These are phyloP conservation scores for Pipistrellus kuhlii DNA, from an alignment of 2,797 vertebrate genomes.

Conservation along the genomic window DNA sequence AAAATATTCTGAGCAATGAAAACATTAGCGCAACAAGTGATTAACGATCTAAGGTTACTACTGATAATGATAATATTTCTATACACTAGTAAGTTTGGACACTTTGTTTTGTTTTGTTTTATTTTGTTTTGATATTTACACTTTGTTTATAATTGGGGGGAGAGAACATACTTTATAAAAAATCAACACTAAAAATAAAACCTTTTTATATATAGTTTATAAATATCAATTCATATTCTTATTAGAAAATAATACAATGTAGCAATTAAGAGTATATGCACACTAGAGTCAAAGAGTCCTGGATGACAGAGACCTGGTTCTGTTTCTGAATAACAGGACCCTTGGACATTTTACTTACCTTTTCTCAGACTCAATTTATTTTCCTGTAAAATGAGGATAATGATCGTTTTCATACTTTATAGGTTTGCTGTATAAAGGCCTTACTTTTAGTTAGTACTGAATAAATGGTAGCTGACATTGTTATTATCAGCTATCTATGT, in stretches of 20 bases:
- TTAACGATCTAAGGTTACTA: neutral
- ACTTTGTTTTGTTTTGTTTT: neutral
- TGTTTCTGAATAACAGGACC: neutral
- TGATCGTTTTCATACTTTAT: neutral
- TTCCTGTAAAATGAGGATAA: neutral
- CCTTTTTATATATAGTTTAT: neutral
- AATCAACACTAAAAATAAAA: constrained; percentile 1
- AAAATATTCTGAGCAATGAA: constrained; percentile 5
- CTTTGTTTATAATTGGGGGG: neutral
- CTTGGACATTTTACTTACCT: neutral
- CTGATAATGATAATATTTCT: neutral
- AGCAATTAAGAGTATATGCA: neutral
- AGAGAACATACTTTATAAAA: neutral
- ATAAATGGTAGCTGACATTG: constrained; percentile 28
- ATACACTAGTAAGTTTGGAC: neutral
- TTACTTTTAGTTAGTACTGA: constrained; percentile 35
- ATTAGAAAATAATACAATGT: neutral
- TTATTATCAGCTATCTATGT: neutral
- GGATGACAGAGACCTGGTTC: neutral
- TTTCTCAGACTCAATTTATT: neutral
- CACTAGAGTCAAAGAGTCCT: neutral
- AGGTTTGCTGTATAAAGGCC: neutral
- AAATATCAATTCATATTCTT: neutral
- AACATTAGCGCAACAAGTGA: neutral
- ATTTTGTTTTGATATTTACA: neutral